phyloP scores from a whole-genome alignment of 2,888 invertebrate genomes.

The Tanypteryx hageni region DNA sequence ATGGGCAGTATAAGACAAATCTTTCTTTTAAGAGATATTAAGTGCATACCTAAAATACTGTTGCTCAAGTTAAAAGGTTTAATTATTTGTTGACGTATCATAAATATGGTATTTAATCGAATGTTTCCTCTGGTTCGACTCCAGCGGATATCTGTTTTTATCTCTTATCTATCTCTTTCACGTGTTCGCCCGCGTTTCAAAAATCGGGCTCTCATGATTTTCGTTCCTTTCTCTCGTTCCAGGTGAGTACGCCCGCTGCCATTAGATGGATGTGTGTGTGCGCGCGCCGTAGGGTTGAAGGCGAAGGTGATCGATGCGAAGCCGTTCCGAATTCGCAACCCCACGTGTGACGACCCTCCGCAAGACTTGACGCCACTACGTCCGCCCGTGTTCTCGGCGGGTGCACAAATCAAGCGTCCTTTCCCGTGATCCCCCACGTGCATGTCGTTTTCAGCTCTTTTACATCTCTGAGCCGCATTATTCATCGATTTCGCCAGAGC shows the following conservation, averaged over 20 bases:
- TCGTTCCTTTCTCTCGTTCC: constrained; percentile 51
- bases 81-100: neutral
- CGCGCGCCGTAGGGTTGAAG: neutral
- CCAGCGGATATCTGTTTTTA: neutral
- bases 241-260: constrained; percentile 47
- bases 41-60: too few species aligned
- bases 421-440: neutral
- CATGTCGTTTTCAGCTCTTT: neutral
- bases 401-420: neutral
- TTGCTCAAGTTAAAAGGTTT: too few species aligned
- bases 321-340: neutral
- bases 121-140: neutral
- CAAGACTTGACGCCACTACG: neutral
- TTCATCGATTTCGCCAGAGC: neutral
- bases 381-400: neutral
- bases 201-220: constrained; percentile 22
- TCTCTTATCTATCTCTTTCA: neutral
- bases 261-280: neutral
- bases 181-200: neutral
- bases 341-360: neutral
- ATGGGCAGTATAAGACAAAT: too few species aligned
- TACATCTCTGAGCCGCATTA: neutral
- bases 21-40: too few species aligned
- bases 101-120: neutral
- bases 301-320: constrained; percentile 20